Evolutionary conservation across 2,797 vertebrate species (phyloP).

Genomic region (Malacoctenus gilli): DNA sequence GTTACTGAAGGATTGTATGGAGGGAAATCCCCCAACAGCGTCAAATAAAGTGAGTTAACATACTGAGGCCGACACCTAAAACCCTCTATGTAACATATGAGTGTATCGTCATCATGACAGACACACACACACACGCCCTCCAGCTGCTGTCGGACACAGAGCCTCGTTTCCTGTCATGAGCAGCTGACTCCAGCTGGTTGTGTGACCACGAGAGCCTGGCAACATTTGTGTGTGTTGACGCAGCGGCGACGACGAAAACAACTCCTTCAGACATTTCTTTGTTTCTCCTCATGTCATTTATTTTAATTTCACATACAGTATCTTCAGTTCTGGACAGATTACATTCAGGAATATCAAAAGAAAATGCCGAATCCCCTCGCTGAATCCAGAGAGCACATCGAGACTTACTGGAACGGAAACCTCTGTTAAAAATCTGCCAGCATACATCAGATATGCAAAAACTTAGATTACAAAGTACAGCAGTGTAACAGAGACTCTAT

Average conservation of each 20-base stretch:
- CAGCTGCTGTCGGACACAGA: slow-evolving; percentile 42
- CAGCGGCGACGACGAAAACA: background rate
- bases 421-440: slow-evolving; percentile 65
- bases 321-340: slow-evolving; percentile 68
- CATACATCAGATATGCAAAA: slow-evolving; percentile 64
- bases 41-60: no score
- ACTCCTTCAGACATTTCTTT: background rate
- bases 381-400: slow-evolving; percentile 51
- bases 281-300: background rate
- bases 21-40: no score
- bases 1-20: no score
- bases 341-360: slow-evolving; percentile 79
- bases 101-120: no score
- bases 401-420: slow-evolving; percentile 58
- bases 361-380: slow-evolving; percentile 55
- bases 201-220: background rate
- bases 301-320: slow-evolving; percentile 75
- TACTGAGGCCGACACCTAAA: no score
- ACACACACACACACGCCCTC: background rate
- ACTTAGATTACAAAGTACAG: slow-evolving; percentile 66
- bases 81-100: no score
- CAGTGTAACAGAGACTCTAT: slow-evolving; percentile 53
- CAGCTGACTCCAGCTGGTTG: slow-evolving; percentile 60
- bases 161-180: slow-evolving; percentile 30
- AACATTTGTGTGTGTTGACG: background rate